A percentile compares a stretch with the other conserved stretches of the same genome.
These are phyloP conservation scores for Aethina tumida DNA, from an alignment of 1,140 invertebrate genomes.

Conservation along the genomic window DNA sequence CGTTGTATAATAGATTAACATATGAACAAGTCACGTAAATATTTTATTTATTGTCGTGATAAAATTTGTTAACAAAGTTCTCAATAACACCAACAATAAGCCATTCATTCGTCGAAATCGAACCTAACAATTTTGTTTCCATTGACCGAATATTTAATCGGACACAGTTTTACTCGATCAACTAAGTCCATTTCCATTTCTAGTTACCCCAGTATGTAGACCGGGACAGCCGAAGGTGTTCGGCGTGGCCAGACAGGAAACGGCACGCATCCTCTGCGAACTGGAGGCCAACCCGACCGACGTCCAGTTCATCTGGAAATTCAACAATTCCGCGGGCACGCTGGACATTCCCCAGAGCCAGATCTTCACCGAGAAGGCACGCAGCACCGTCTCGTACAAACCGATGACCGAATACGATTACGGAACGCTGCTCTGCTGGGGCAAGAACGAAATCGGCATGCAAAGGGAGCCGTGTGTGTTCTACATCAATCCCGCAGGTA, in stretches of 20 bases:
- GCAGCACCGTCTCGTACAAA: conserved; percentile 54
- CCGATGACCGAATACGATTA: conserved; percentile 63
- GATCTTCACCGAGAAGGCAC: conserved; percentile 46
- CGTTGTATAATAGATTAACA: too few species aligned
- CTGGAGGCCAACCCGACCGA: conserved; percentile 72
- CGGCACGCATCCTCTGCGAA: conserved; percentile 65
- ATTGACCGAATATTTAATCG: too few species aligned
- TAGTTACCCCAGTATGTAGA: conserved; percentile 63
- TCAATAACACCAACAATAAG: too few species aligned
- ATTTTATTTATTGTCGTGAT: too few species aligned
- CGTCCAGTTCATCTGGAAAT: conserved; percentile 63
- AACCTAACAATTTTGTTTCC: too few species aligned
- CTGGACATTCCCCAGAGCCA: conserved; percentile 53
- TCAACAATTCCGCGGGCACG: conserved; percentile 62
- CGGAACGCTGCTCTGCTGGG: conserved; percentile 61
- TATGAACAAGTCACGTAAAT: too few species aligned
- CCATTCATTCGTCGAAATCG: too few species aligned
- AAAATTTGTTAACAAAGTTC: too few species aligned
- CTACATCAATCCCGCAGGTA: conserved; percentile 61
- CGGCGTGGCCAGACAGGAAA: conserved; percentile 69
- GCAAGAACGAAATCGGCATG: conserved; percentile 52
- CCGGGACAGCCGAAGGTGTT: conserved; percentile 55
- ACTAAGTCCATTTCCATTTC: conserved; percentile 27
- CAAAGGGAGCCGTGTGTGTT: conserved; percentile 60
- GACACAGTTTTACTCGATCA: too few species aligned